A percentile compares a stretch with the other conserved stretches of the same genome.
Evolutionary conservation across 2,113 vertebrate species (phyloP).

Genomic region (Polypterus bichir): DNA sequence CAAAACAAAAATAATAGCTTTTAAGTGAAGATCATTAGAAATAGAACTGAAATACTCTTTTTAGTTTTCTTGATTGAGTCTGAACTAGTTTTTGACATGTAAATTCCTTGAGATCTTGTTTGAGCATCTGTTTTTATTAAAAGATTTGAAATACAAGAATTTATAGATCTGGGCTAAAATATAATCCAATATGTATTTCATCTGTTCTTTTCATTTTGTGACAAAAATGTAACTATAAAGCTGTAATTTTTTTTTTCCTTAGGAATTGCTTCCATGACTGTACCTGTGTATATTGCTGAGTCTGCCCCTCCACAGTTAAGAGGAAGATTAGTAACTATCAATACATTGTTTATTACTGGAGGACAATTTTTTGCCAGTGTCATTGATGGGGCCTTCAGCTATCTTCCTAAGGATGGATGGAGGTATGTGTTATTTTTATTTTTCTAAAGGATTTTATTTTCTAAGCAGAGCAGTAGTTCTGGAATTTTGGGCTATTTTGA

Average conservation of each 20-base stretch:
- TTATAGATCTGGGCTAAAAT: too few relatives aligned
- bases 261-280: slow-evolving; percentile 93
- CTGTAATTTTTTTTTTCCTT: slow-evolving; percentile 15
- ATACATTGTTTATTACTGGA: slow-evolving; percentile 87
- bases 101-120: too few relatives aligned
- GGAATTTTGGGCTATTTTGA: background rate
- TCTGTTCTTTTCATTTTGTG: too few relatives aligned
- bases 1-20: too few relatives aligned
- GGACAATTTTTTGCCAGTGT: slow-evolving; percentile 92
- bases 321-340: slow-evolving; percentile 86
- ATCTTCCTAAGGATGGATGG: slow-evolving; percentile 73
- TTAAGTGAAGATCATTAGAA: too few relatives aligned
- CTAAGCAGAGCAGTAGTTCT: background rate
- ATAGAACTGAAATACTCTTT: too few relatives aligned
- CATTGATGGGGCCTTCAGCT: slow-evolving; percentile 86
- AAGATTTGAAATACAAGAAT: too few relatives aligned
- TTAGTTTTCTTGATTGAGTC: too few relatives aligned
- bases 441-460: slow-evolving; percentile 17
- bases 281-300: slow-evolving; percentile 93
- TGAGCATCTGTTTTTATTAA: too few relatives aligned
- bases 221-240: background rate
- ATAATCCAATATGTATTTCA: too few relatives aligned
- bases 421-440: slow-evolving; percentile 49
- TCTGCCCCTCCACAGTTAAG: slow-evolving; percentile 76
- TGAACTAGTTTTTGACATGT: too few relatives aligned